Percentiles rank a stretch among this genome's conserved stretches.
phyloP scores from a whole-genome alignment of 2,797 vertebrate species.

The Helarctos malayanus region DNA sequence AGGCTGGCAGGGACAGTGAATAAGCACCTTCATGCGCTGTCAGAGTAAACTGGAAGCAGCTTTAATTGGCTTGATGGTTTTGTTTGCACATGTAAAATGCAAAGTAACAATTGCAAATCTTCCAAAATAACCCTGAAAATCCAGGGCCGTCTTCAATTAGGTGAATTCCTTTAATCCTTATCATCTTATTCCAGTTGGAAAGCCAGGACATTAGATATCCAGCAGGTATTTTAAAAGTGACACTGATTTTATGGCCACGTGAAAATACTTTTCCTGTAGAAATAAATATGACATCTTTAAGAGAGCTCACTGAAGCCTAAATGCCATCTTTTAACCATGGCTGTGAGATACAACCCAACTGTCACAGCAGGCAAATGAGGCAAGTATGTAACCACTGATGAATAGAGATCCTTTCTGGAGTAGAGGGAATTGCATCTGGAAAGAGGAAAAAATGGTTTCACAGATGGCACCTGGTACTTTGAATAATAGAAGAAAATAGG shows the following conservation, averaged over 20 bases:
- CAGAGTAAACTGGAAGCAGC: neutral
- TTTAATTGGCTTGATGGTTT: neutral
- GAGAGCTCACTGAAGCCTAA: neutral
- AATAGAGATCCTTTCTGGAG: neutral
- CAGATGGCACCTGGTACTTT: neutral
- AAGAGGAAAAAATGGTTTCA: neutral
- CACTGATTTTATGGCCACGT: neutral
- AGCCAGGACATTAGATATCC: neutral
- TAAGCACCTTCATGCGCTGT: neutral
- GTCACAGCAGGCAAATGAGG: neutral
- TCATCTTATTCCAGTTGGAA: neutral
- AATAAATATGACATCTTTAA: neutral
- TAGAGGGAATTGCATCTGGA: neutral
- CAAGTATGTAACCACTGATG: neutral
- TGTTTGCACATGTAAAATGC: conserved; percentile 20
- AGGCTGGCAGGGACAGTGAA: neutral
- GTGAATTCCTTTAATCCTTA: neutral
- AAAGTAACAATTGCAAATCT: neutral
- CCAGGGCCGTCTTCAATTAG: neutral
- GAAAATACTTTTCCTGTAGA: neutral
- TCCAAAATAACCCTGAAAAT: neutral
- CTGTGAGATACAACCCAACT: neutral
- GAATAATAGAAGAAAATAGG: neutral
- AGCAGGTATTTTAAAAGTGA: neutral
- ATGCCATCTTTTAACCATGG: neutral